Base-by-base conservation (phyloP, 2,888 invertebrate species). In the Leptopilina myrica region DNA sequence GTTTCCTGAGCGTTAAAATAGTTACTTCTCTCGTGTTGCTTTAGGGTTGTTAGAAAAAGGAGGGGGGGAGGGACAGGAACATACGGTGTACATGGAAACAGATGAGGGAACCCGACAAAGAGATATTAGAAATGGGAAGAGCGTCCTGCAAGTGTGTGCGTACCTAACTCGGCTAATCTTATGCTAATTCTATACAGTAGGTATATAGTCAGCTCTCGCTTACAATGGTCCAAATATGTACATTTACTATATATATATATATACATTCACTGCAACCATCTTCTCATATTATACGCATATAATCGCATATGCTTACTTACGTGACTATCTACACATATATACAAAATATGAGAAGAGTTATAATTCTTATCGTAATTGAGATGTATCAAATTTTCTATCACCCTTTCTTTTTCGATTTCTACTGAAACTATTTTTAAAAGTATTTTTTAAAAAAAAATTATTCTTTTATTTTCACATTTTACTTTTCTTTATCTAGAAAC, bases 141-240 rank as follows among this genome's bases (percentile, higher is more conserved):
- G 79, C 46, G 26, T 64, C 64, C 33, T 69, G 77, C 49, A 12
- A 49, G 12, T 49, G 11, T 49, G 12, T 49, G 49, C 46, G 49
- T 53, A 73, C 80, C 86, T 85, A 88, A 89, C 88, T 89, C 86
- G 88, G 87, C 86, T 89, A 90, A 89, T 88, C 87, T 84, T 80
- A 89, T 88, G 89, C 87, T 88, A 89, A 90, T 90, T 88, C 86
- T 85, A 89, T 88, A 87, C 89, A 85, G 86, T 84, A 82, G 84
- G 83, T 86, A 82, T 86, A 82, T 43, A 43, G 80, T 84, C 86
- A 86, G 87, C 83, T 84, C 83, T 33, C 33, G 85, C 86, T 85
- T 80, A 87, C 87, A 88, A 89, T 88, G 83, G 87, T 84, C 84
- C 87, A 87, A 80, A 82, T 83, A 80, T 79, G 59, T 62, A 33